Percentiles rank a stretch among this genome's conserved stretches.
These are phyloP conservation scores for Rhabdomys pumilio DNA, from an alignment of 2,797 vertebrate genomes.

Conservation along the genomic window DNA sequence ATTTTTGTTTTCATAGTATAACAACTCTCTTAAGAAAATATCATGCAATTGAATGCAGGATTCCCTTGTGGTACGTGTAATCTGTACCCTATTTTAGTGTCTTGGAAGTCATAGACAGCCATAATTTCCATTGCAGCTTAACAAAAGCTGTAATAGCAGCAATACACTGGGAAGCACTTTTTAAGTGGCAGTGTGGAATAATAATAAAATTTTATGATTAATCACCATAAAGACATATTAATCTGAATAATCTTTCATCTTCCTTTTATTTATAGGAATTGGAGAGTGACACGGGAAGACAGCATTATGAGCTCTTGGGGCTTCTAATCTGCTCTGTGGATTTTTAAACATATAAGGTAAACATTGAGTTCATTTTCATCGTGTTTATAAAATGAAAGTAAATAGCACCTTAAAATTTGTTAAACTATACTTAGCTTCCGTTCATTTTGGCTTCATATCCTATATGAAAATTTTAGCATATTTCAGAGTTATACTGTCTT, in stretches of 20 bases:
- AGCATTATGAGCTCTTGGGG: constrained; percentile 54
- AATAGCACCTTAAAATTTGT: neutral
- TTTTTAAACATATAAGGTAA: constrained; percentile 86
- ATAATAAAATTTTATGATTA: constrained; percentile 54
- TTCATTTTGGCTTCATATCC: neutral
- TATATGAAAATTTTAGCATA: neutral
- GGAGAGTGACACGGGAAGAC: constrained; percentile 44
- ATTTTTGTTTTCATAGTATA: constrained; percentile 7
- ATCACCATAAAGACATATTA: constrained; percentile 42
- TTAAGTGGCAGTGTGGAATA: neutral
- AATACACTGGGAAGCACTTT: neutral
- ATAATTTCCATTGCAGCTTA: constrained; percentile 53
- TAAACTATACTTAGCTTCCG: neutral
- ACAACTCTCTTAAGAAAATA: neutral
- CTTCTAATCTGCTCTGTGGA: constrained; percentile 74
- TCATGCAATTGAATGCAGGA: neutral
- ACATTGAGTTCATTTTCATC: constrained; percentile 54
- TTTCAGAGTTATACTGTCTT: neutral
- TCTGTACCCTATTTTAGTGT: neutral
- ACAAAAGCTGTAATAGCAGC: neutral
- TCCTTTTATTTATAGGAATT: constrained; percentile 78
- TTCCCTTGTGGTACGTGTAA: neutral
- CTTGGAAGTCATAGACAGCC: constrained; percentile 11
- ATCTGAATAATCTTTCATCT: constrained; percentile 16
- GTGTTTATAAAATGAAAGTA: constrained; percentile 26